Conservation (phyloP, 2,888 invertebrate species). For the Cerastis leucographa region DNA sequence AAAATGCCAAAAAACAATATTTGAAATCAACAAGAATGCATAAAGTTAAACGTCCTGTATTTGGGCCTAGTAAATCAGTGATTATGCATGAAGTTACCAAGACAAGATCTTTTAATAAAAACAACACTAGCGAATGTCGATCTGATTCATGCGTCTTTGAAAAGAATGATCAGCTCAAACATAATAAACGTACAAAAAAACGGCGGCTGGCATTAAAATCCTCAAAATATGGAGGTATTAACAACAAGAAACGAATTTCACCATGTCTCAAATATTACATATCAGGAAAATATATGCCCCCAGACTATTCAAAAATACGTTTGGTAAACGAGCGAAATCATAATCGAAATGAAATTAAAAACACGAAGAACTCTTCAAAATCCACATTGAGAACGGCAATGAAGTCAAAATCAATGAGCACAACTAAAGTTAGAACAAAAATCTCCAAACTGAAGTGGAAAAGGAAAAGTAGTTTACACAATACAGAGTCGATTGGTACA, state of each 20-base stretch:
- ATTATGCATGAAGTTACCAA: constrained; percentile 33
- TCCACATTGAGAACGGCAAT: constrained; percentile 20
- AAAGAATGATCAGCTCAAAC: constrained; percentile 2
- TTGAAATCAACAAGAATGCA: constrained; percentile 5
- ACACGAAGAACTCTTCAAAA: constrained; percentile 22
- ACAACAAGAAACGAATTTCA: constrained; percentile 17
- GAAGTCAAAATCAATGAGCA: constrained; percentile 57
- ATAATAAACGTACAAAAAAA: constrained; percentile 40
- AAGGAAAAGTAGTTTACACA: constrained; percentile 25
- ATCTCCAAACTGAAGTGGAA: constrained; percentile 18
- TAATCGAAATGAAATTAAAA: neutral
- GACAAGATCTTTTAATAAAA: constrained; percentile 9
- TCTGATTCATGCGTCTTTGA: constrained; percentile 51
- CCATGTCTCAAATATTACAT: constrained; percentile 19
- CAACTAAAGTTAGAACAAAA: constrained; percentile 36
- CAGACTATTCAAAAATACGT: constrained; percentile 13
- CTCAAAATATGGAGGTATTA: constrained; percentile 20
- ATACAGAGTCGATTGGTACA: constrained; percentile 15
- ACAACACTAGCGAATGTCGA: constrained; percentile 30
- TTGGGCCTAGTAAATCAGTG: constrained; percentile 56
- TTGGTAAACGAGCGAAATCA: constrained; percentile 3
- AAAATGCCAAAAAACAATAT: constrained; percentile 8
- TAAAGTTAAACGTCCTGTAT: constrained; percentile 25
- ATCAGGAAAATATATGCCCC: constrained; percentile 29
- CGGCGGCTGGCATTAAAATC: neutral